Evolutionary conservation across 1,140 invertebrate species (phyloP).

Genomic region (Rhysida immarginata): DNA sequence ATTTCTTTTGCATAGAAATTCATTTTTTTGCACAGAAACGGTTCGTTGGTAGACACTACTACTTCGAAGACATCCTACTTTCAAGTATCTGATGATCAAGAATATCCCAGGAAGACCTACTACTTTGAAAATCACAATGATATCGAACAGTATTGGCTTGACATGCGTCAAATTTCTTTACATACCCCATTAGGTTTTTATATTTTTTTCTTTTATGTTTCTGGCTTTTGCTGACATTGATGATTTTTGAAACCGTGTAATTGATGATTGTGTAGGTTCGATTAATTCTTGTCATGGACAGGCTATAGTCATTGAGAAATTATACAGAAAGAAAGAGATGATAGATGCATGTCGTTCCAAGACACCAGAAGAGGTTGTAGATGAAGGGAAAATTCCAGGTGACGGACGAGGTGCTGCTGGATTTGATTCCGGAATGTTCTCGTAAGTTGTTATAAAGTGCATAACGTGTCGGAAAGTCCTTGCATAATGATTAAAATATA

Average conservation of each 20-base stretch:
- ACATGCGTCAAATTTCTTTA: constrained; percentile 48
- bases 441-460: constrained; percentile 29
- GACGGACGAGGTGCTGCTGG: constrained; percentile 55
- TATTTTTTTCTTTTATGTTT: background rate
- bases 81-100: constrained; percentile 37
- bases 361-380: constrained; percentile 33
- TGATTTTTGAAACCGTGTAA: constrained; percentile 1
- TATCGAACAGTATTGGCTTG: constrained; percentile 54
- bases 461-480: too few relatives aligned
- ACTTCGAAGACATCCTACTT: constrained; percentile 44
- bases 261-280: constrained; percentile 15
- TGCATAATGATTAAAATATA: too few relatives aligned
- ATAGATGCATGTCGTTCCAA: constrained; percentile 29
- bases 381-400: constrained; percentile 47
- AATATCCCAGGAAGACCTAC: constrained; percentile 39
- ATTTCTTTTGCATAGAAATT: constrained; percentile 32
- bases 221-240: too few relatives aligned
- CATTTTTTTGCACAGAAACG: constrained; percentile 48
- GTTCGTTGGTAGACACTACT: constrained; percentile 47
- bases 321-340: constrained; percentile 37
- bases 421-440: constrained; percentile 48
- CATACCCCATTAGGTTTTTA: constrained; percentile 42
- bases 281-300: constrained; percentile 23
- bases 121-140: constrained; percentile 38
- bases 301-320: constrained; percentile 36